Evolutionary conservation across 2,888 invertebrate genomes (phyloP), one percentile per base, ranked within the genome.

Genomic region (Labia minor): DNA sequence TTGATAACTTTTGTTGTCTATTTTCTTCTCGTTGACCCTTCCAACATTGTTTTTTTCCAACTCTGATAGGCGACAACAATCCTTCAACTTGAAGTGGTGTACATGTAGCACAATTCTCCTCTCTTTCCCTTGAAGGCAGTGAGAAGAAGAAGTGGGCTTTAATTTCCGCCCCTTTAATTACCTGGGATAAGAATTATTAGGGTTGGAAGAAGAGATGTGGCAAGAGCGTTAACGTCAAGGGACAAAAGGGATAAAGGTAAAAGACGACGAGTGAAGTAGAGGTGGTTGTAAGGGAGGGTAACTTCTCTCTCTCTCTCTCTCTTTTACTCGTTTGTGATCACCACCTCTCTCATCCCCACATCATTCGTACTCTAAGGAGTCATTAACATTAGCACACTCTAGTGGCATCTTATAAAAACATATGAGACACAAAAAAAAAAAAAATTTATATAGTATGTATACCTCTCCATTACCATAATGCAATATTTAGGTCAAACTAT

Each of bases 181-280:
- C 49, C 49, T 49, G 49, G 49, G 49, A 14, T 49, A 49, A 49
- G 49, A 49, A 49, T 49, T 49, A 49, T 49, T 49, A 49, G 49
- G 49, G 49, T 49, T 49, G 16, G 49, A 49, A 49, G 49, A 49
- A 49, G 49, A 49, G 49, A 49, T 49, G 49, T 49, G 49, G 49
- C 49, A 49, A 49, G 49, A 49, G 49, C 49, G 49, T 49, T 49
- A 49, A 49, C 49, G 49, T 49, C 49, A 49, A 49, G 49, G 49
- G 49, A 49, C 49, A 49, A 49, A 49, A 49, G 49, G 49, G 49
- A 49, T 49, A 49, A 49, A 49, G 49, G 49, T 49, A 49, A 49
- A 49, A 49, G 49, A 49, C n/a, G 49, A 49, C 6, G 49, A 16
- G 26, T 6, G 26, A 26, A 26, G 26, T 6, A 26, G 26, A 26